Base-by-base conservation (phyloP, 2,113 vertebrate species). In the Spermophilus dauricus region DNA sequence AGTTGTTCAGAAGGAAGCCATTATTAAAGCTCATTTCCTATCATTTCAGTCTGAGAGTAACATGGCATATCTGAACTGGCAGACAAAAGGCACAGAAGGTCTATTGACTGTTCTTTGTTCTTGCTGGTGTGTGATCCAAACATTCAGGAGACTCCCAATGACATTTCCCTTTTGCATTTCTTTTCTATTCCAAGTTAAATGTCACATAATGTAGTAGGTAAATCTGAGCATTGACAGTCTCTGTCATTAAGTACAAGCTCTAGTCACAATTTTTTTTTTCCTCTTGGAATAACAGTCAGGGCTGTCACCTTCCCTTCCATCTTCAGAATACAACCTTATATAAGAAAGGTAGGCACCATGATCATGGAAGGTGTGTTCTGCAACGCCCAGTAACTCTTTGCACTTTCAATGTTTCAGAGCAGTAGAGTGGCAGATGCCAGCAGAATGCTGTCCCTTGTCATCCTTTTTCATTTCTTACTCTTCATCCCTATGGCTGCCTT, bases 111-210 rank as follows among this genome's bases (percentile, higher is more conserved):
- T 91, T 96, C 32, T 2, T 53, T 94, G 32, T 96, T 82, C 58
- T 51, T 86, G 80, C 77, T 32, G 10, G 16, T 42, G 37, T 28
- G 78, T 13, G 86, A 97, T 45, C 86, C 20, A 69, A 73, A 85
- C 45, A 42, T 53, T 0, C 37, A 93, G 69, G 72, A 95, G 94
- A 53, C 51, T 96, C 37, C 37, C 48, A 32, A 0, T 91, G 72
- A 30, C 70, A 92, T 97, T 67, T 89, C 5, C 7, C 5, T 76
- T 94, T 53, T 56, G 56, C 16, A 37, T 96, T 90, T 89, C 53
- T 82, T 92, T 98, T 95, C 16, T 94, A 5, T 63, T 83, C 69
- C 1, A 89, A 83, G 80, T 63, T 77, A 96, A 94, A 91, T 87
- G n/a, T 24, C 45, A 39, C 78, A 12, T 48, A 80, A 67, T 1